Conservation (phyloP, 2,113 vertebrate species). For the Acrocephalus kingi region DNA sequence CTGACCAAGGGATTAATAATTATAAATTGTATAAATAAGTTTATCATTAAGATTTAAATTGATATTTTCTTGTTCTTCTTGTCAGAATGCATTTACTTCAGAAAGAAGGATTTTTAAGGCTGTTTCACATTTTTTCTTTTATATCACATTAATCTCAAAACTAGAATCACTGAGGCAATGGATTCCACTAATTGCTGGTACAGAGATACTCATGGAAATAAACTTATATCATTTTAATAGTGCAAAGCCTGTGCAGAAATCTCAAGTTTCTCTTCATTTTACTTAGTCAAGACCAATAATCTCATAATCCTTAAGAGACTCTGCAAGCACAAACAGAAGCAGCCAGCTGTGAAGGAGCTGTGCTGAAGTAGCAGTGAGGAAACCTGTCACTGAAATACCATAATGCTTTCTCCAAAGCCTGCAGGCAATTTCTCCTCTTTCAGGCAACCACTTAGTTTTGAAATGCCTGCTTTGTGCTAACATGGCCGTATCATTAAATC, state of each 20-base stretch:
- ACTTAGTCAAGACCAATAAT: not conserved
- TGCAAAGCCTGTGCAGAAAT: not conserved
- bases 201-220: not conserved
- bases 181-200: not conserved
- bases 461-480: slow-evolving; percentile 46
- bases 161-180: not conserved
- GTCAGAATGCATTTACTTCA: not conserved
- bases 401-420: not conserved
- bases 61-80: not conserved
- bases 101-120: not conserved
- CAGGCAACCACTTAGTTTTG: not conserved
- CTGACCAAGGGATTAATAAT: not conserved
- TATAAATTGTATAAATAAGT: not conserved
- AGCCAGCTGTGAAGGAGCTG: not conserved
- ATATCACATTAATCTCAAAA: not conserved
- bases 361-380: not conserved
- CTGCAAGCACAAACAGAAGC: not conserved
- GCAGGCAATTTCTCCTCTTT: slow-evolving; percentile 13
- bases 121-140: not conserved
- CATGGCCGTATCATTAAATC: not conserved
- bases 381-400: not conserved
- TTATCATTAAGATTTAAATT: not conserved
- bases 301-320: not conserved
- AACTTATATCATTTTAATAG: not conserved
- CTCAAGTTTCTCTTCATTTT: not conserved